A percentile compares a stretch with the other conserved stretches of the same genome.
Conservation (phyloP, 2,888 invertebrate genomes). For the Pseudanteris insignis region DNA sequence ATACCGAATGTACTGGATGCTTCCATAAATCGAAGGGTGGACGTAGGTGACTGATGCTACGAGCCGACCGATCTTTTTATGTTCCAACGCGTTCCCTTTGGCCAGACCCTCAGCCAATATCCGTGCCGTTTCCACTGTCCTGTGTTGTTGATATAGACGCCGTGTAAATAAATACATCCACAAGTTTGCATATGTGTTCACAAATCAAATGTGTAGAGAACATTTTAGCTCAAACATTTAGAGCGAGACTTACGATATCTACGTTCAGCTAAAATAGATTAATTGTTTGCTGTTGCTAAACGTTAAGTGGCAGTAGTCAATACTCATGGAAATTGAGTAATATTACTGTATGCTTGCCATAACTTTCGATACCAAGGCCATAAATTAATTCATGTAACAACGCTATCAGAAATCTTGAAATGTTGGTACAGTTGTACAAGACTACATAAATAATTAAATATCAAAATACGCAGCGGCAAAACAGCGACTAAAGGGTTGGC, state of each 20-base stretch:
- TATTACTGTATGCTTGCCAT: no score
- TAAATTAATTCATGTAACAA: no score
- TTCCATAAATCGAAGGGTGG: conserved; percentile 63
- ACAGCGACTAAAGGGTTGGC: conserved; percentile 49
- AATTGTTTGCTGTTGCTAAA: conserved; percentile 40
- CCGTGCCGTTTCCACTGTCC: conserved; percentile 48
- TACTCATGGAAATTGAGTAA: no score
- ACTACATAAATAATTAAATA: no score
- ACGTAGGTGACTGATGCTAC: conserved; percentile 45
- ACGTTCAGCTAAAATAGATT: conserved; percentile 40
- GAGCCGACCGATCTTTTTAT: conserved; percentile 64
- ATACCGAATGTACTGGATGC: conserved; percentile 65
- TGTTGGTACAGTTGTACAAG: no score
- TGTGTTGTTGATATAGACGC: conserved; percentile 35
- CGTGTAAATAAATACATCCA: conserved; percentile 25
- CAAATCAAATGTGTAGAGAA: conserved; percentile 25
- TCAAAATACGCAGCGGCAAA: conserved; percentile 10
- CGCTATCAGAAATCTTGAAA: no score
- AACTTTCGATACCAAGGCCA: no score
- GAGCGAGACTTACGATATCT: conserved; percentile 44
- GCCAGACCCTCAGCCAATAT: conserved; percentile 54
- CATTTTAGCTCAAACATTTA: conserved; percentile 35
- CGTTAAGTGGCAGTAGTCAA: conserved; percentile 48
- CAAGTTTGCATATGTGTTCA: conserved; percentile 11
- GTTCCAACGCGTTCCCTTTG: conserved; percentile 63